Base-by-base conservation (phyloP, 2,113 vertebrate genomes). In the Silurus asotus region DNA sequence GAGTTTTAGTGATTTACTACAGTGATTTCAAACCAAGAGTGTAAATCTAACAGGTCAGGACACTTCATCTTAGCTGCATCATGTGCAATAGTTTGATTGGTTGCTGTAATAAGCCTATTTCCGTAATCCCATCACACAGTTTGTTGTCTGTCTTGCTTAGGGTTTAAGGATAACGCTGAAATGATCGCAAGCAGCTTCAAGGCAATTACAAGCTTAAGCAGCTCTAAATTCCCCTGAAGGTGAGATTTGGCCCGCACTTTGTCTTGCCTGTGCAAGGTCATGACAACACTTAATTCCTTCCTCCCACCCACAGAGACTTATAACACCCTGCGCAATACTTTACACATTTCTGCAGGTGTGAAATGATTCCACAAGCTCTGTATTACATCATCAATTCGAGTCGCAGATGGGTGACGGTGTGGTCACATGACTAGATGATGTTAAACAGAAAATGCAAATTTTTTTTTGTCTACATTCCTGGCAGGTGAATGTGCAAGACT, bases 151-250 rank as follows among this genome's bases (percentile, higher is more conserved):
- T 79, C 84, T 88, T 87, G 69, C 86, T 90, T 87, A 82, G 82
- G 85, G 53, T 88, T 80, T 88, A 76, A 84, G 86, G 81, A 89
- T 80, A 86, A 83, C 79, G 49, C 75, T 88, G 37, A 83, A 90
- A 89, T 86, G 51, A 82, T 85, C 48, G 86, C 65, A 72, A 88
- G 85, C 86, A 67, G 76, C 86, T 79, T 55, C 72, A 67, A 83
- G 62, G 67, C 87, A 88, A 89, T 92, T 90, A 89, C 82, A 87
- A 87, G 91, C 83, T 88, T 87, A 88, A 88, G 83, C 74, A 84
- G 84, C 67, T 84, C 88, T 37, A 90, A 88, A 84, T 69, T 81
- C 64, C 79, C 83, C 87, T 88, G 72, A 67, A 75, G 88, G 82
- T 23, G 15, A 74, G 83, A 76, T 82, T 69, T 78, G 67, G 88